Percentiles rank a stretch among this genome's conserved stretches.
Conservation (phyloP, 2,797 vertebrate species). For the Picus viridis region DNA sequence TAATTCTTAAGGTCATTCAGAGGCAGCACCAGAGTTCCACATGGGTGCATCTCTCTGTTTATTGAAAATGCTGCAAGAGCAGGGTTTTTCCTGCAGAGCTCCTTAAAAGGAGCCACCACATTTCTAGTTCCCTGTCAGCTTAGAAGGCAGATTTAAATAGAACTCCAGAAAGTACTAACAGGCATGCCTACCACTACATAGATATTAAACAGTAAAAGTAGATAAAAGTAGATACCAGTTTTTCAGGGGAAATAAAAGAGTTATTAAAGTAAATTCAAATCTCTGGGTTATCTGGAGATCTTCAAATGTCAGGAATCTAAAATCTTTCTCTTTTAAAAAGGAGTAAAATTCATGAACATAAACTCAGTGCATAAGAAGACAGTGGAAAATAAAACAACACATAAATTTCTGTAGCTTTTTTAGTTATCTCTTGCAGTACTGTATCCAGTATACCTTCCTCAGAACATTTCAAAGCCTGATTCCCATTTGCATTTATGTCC, state of each 20-base stretch:
- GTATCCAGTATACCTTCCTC: not conserved
- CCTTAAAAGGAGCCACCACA: not conserved
- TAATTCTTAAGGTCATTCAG: not conserved
- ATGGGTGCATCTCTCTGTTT: not conserved
- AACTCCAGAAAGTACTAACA: not conserved
- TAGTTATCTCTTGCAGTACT: not conserved
- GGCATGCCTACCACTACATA: not conserved
- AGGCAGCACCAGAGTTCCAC: not conserved
- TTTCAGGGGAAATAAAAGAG: not conserved
- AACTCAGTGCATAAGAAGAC: not conserved
- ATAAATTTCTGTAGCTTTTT: not conserved
- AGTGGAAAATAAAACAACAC: not conserved
- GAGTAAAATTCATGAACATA: not conserved
- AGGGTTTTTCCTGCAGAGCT: not conserved
- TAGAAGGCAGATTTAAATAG: not conserved
- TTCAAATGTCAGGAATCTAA: not conserved
- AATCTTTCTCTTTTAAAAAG: not conserved
- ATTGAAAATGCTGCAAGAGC: not conserved
- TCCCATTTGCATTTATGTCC: fast-evolving
- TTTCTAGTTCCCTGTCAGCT: not conserved
- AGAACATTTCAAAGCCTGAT: not conserved
- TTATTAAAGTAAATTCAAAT: not conserved
- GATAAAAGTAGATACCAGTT: not conserved
- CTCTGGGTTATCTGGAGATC: not conserved
- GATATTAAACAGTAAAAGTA: not conserved